Evolutionary conservation across 2,113 vertebrate species (phyloP).

Genomic region (Fregata magnificens): DNA sequence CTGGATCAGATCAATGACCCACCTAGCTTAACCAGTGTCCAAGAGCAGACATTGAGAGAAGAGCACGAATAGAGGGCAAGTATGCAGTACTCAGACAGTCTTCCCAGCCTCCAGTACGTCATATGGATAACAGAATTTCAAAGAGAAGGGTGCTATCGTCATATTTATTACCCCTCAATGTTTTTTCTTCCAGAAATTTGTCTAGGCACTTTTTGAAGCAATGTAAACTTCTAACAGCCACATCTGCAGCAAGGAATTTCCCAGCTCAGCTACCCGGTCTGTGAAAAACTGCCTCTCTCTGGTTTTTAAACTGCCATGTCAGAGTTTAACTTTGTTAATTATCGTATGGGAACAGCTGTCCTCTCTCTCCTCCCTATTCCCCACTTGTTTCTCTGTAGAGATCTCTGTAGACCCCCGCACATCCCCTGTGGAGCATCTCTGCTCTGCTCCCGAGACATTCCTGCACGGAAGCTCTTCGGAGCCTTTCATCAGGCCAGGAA

Average conservation of each 20-base stretch:
- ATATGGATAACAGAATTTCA: not conserved
- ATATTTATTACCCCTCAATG: not conserved
- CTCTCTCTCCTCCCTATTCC: not conserved
- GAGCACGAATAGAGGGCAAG: not conserved
- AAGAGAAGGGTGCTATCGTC: not conserved
- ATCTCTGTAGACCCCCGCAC: not conserved
- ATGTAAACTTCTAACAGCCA: not conserved
- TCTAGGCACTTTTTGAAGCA: not conserved
- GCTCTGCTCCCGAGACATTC: not conserved
- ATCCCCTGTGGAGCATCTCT: not conserved
- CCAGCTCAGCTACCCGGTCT: not conserved
- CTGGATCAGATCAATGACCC: not conserved
- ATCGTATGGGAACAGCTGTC: not conserved
- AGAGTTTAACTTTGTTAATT: not conserved
- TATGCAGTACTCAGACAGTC: not conserved
- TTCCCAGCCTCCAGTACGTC: not conserved
- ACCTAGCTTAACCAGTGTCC: not conserved
- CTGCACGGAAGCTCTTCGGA: not conserved
- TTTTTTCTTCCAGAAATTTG: not conserved
- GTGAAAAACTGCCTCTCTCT: not conserved
- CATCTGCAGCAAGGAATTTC: constrained; percentile 10
- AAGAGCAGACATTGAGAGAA: not conserved
- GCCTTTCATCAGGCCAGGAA: not conserved
- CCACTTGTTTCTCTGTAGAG: not conserved
- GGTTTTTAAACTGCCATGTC: not conserved